Base-by-base conservation (phyloP, 2,888 invertebrate species). In the Chouioia cunea region DNA sequence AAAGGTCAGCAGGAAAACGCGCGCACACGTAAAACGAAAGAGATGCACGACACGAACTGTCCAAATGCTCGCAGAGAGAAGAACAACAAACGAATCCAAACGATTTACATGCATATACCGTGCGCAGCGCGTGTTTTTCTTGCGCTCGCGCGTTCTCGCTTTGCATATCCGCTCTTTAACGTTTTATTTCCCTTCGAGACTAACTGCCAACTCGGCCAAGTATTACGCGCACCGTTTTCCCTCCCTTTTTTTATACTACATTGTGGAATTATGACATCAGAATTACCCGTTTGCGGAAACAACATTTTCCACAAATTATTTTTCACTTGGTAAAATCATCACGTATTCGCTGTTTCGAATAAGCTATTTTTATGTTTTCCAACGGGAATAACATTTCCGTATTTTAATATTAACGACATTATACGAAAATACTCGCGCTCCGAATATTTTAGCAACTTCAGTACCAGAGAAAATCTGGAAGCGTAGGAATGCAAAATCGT, bases 21-120 rank as follows among this genome's bases (percentile, higher is more conserved):
- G n/a, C 18, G 48, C 46, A 43, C 43, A 52, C 64, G 63, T 64
- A 56, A 70, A 63, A 50, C 52, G 64, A 76, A 74, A 73, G 66
- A 65, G 64, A 69, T 73, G 73, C 62, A 70, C 54, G 65, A 74
- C 75, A 72, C 77, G 77, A 77, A 79, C 76, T 76, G 77, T 71
- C 76, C 73, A 75, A 77, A 75, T 74, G 15, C 20, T 43, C 48
- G 14, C 36, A n/a, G 44, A 63, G 71, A 75, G 77, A 78, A 75
- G 77, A 80, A 80, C 80, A 81, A 80, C 76, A 81, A 81, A 79
- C 74, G 74, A 77, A 78, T 80, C 77, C 72, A 76, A 76, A 78
- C 77, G 77, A 81, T 80, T 81, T 79, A 80, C 79, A 80, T 80
- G 78, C 80, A 77, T 78, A 76, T 77, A 79, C 74, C 76, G 76